Conservation (phyloP, 1,140 invertebrate species). For the Drosophila subobscura region DNA sequence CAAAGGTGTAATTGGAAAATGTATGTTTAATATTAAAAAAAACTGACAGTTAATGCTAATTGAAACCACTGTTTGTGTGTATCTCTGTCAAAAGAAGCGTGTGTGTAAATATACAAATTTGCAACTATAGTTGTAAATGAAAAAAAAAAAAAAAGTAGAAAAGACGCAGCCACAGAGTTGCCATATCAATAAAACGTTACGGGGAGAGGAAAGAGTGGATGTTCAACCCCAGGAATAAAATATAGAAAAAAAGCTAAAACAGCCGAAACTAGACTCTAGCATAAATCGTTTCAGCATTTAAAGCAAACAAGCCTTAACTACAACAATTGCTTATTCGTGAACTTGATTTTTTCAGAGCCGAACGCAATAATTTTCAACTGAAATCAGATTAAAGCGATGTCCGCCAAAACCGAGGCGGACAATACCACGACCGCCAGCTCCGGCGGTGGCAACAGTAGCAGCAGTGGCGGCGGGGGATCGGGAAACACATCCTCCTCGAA, state of each 20-base stretch:
- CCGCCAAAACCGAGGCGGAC: constrained; percentile 70
- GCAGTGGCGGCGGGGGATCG: constrained; percentile 9
- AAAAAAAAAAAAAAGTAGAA: constrained; percentile 3
- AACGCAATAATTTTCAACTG: constrained; percentile 45
- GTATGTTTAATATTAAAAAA: too few relatives aligned
- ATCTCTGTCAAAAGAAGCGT: too few relatives aligned
- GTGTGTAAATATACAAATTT: constrained; percentile 1
- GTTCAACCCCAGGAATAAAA: constrained; percentile 17
- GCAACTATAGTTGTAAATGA: neutral
- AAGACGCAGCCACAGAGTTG: constrained; percentile 16
- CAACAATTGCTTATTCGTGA: constrained; percentile 7
- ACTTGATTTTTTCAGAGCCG: constrained; percentile 40
- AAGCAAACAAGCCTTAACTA: neutral
- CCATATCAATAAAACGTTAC: constrained; percentile 1
- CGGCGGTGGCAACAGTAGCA: constrained; percentile 29
- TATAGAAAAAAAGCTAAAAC: neutral
- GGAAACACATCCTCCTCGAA: constrained; percentile 38
- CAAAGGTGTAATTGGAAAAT: too few relatives aligned
- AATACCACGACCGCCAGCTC: constrained; percentile 43
- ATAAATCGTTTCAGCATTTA: too few relatives aligned
- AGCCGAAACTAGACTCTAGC: neutral
- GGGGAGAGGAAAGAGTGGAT: neutral
- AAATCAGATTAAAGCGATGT: constrained; percentile 54
- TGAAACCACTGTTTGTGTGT: constrained; percentile 5
- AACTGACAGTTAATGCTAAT: too few relatives aligned